Conservation (phyloP, 2,113 vertebrate genomes). For the Lamprologus speciosus region DNA sequence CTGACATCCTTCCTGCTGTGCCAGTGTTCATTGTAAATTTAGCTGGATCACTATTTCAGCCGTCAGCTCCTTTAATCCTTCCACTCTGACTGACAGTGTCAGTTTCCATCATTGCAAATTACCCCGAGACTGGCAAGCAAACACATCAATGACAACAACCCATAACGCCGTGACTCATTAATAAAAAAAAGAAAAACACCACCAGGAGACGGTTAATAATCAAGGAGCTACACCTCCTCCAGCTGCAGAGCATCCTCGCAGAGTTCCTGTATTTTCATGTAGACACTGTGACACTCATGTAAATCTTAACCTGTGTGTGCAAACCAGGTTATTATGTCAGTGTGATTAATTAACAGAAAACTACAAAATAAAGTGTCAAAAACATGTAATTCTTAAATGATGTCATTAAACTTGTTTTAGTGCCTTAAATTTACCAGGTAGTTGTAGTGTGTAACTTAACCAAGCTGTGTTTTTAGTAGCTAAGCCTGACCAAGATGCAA, state of each 20-base stretch:
- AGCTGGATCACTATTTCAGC: background rate
- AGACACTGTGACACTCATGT: background rate
- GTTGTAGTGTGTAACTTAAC: background rate
- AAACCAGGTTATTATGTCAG: background rate
- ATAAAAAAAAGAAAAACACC: background rate
- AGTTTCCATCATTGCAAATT: background rate
- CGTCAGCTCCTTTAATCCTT: background rate
- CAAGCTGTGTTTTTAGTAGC: background rate
- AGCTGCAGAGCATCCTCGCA: background rate
- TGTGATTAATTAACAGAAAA: background rate
- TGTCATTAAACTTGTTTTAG: background rate
- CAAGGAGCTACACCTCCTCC: background rate
- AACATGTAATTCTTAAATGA: fast-evolving
- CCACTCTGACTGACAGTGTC: background rate
- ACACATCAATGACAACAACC: background rate
- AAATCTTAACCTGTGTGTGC: background rate
- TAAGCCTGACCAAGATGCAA: background rate
- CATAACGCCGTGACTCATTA: background rate
- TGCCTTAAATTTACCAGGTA: background rate
- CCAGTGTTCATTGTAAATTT: background rate
- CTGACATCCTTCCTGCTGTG: background rate
- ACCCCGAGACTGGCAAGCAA: background rate
- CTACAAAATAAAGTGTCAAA: background rate
- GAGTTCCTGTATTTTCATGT: background rate
- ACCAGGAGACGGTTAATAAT: background rate